Evolutionary conservation across 2,888 invertebrate genomes (phyloP), one percentile per base, ranked within the genome.

Genomic region (Horisme vitalbata): DNA sequence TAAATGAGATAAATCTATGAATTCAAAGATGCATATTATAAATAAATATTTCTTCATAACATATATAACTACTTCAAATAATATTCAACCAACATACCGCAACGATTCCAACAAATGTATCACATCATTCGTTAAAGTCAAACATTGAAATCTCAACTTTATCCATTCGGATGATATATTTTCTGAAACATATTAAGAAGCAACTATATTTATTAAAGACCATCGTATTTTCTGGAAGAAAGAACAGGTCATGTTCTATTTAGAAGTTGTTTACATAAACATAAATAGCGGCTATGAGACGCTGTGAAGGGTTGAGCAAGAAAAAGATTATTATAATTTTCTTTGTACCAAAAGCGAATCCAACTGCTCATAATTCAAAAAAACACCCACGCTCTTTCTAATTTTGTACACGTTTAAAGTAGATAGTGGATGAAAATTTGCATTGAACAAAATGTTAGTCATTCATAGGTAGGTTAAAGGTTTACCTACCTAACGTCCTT

Each of bases 111-210:
- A 88, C 66, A 96, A 91, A 53, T 92, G 91, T 62, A 93, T 88
- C 50, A 94, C 93, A 59, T 95, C 94, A 38, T 93, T 86, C 11
- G 93, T 87, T 59, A 95, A 79, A 55, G 93, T 92, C 76, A 96
- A 86, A 82, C 93, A 94, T 60, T 94, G 92, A 84, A 95, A 96
- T 67, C 96, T 93, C 62, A 95, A 87, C 63, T 93, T 92, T 63
- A 96, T 83, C 96, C 96, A 97, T 84, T 93, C 91, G 61, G 91
- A 80, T 76, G 95, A 96, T 68, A 95, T 91, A 68, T 92, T 92
- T 78, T 92, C 93, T 91, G 88, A 37, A 91, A 88, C 52, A 71
- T 7, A 39, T 44, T n/a, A n/a, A n/a, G n/a, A n/a, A n/a, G n/a
- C n/a, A 14, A 39, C 39, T 15, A 38, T 38, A 61, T 41, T 31